Conservation (phyloP, 2,888 invertebrate species). For the Cheilosia vernalis region DNA sequence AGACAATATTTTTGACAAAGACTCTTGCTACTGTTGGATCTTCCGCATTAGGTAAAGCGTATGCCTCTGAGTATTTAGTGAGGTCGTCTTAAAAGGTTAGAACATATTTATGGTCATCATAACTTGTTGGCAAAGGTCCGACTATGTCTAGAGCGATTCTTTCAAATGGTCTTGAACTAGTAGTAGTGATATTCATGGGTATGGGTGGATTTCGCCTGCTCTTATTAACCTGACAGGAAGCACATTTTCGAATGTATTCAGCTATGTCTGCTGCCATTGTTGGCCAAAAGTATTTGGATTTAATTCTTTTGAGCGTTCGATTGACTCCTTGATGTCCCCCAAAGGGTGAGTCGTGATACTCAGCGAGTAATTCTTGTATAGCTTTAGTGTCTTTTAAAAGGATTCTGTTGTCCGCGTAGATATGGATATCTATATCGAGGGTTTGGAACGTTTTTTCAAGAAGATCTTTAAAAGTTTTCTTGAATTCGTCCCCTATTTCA, state of each 20-base stretch:
- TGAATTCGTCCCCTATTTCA: no score
- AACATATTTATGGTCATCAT: conserved; percentile 34
- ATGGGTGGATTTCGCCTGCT: conserved; percentile 17
- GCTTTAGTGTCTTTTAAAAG: no score
- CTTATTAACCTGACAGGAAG: conserved; percentile 36
- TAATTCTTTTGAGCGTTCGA: no score
- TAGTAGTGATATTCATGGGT: no score
- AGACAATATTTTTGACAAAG: conserved; percentile 35
- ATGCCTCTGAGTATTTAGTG: conserved; percentile 39
- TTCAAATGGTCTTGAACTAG: conserved; percentile 6
- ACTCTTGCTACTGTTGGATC: conserved; percentile 33
- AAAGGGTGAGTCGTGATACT: no score
- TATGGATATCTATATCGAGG: no score
- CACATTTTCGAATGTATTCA: conserved; percentile 33
- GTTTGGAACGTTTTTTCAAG: no score
- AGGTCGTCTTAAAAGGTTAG: conserved; percentile 51
- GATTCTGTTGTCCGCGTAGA: no score
- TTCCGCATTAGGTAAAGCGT: conserved; percentile 39
- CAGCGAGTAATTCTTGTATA: no score
- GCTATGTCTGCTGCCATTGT: conserved; percentile 18
- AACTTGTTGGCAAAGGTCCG: conserved; percentile 13
- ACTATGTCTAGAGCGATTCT: neutral
- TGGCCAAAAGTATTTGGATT: no score
- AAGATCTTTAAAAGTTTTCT: no score
- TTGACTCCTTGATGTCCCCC: no score